Conservation (phyloP, 2,113 vertebrate species). For the Channa maculata region DNA sequence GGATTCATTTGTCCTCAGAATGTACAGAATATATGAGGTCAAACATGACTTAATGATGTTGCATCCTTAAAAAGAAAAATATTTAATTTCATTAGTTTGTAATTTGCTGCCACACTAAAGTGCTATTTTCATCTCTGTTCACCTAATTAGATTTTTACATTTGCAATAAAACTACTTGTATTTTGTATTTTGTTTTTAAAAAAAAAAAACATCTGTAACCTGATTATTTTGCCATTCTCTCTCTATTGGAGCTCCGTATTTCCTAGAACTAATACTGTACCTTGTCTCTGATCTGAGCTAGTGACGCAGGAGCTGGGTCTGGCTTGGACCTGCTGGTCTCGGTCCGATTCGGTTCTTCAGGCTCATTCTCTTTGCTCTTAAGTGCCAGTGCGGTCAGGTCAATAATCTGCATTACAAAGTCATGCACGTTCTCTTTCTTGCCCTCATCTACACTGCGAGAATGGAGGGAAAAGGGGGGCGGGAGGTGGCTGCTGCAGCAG, state of each 20-base stretch:
- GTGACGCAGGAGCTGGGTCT: slow-evolving; percentile 79
- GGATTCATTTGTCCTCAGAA: slow-evolving; percentile 33
- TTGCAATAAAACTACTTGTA: not conserved
- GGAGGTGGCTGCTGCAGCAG: slow-evolving; percentile 82
- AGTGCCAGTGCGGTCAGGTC: slow-evolving; percentile 92
- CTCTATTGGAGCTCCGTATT: not conserved
- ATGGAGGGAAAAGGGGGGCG: slow-evolving; percentile 47
- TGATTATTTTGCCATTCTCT: not conserved
- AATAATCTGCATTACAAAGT: slow-evolving; percentile 96
- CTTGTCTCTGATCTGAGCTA: slow-evolving; percentile 93
- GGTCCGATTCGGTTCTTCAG: slow-evolving; percentile 79
- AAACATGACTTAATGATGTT: not conserved
- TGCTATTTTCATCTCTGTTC: not conserved
- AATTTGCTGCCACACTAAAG: not conserved
- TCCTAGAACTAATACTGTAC: slow-evolving; percentile 31
- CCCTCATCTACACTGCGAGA: slow-evolving; percentile 58
- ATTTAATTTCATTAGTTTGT: not conserved
- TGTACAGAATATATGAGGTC: slow-evolving; percentile 6
- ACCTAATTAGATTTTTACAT: not conserved
- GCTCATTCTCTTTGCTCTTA: slow-evolving; percentile 88
- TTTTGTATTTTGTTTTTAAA: no score
- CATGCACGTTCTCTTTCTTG: slow-evolving; percentile 87
- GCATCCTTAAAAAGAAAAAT: not conserved
- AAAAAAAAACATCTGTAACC: no score
- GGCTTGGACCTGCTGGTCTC: not conserved